Evolutionary conservation across 2,113 vertebrate genomes (phyloP), one percentile per base, ranked within the genome.

Genomic region (Bagarius yarrelli): DNA sequence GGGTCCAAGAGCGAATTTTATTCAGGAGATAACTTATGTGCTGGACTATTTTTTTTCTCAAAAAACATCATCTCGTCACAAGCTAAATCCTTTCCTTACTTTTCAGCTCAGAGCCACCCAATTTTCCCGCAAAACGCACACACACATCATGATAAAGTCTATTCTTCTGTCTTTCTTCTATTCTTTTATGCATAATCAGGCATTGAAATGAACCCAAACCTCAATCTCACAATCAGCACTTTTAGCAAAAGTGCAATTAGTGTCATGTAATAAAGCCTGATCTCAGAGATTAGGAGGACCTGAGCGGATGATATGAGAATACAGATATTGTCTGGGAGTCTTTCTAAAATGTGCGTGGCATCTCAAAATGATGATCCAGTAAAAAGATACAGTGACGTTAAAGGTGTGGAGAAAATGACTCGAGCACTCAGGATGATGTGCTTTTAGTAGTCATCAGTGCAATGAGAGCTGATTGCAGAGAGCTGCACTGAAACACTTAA

Each of bases 181-280:
- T 30, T 73, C 8, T 61, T n/a, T 11, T 79, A 47, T 81, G 52
- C 56, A 53, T 72, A 80, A 83, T 64, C 50, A 50, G 75, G 57
- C 63, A 56, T 57, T 72, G 50, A 74, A 82, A 88, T 87, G 86
- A 87, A 91, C 87, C 84, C 87, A 47, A n/a, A 76, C 78, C 84
- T 84, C 83, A 83, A 18, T 67, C 78, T 79, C 13, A 76, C 81
- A 73, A 88, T 90, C 90, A 92, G 82, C 83, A 83, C 83, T 79
- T 57, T 89, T 90, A 90, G 84, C 81, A 76, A 84, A 85, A 88
- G 84, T 85, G 85, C 86, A 88, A 90, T 91, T 90, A 91, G 86
- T 87, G 80, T 81, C 83, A 74, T 77, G 55, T 88, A 88, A 90
- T 88, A 83, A 89, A 90, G 88, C 86, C 89, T 86, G 85, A 85